A percentile compares a stretch with the other conserved stretches of the same genome.
These are phyloP conservation scores for Drosophila orena DNA, from an alignment of 1,140 invertebrate genomes.

Conservation along the genomic window DNA sequence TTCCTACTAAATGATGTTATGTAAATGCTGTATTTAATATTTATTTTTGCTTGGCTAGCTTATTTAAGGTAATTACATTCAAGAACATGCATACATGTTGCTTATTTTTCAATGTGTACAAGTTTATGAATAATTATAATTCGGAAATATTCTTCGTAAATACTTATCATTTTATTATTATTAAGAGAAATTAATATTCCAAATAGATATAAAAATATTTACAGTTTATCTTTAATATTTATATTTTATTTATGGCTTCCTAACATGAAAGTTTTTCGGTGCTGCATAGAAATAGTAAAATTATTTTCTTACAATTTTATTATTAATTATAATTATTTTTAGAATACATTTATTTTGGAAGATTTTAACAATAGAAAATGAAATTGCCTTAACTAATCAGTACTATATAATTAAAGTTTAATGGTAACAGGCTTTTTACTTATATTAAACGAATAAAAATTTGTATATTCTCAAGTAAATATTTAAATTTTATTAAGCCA, in stretches of 20 bases:
- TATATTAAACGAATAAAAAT: constrained; percentile 29
- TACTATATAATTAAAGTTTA: constrained; percentile 58
- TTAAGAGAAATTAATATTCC: constrained; percentile 44
- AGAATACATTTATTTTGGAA: constrained; percentile 44
- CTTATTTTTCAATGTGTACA: constrained; percentile 23
- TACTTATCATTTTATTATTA: constrained; percentile 47
- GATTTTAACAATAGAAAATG: constrained; percentile 67
- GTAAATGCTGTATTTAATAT: constrained; percentile 25
- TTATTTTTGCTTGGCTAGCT: constrained; percentile 31
- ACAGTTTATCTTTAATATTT: constrained; percentile 27
- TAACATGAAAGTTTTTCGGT: constrained; percentile 36
- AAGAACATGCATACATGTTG: constrained; percentile 17
- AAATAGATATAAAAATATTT: constrained; percentile 29
- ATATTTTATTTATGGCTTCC: constrained; percentile 32
- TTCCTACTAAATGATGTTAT: background rate
- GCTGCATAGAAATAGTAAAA: constrained; percentile 36
- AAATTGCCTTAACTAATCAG: constrained; percentile 76
- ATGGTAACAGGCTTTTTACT: constrained; percentile 39
- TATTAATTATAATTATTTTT: constrained; percentile 20
- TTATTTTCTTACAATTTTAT: constrained; percentile 28
- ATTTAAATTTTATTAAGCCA: background rate
- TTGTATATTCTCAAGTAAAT: constrained; percentile 8
- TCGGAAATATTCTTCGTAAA: constrained; percentile 23
- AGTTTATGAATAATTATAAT: constrained; percentile 26
- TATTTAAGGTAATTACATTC: constrained; percentile 41